Percentiles rank a stretch among this genome's conserved stretches.
Conservation (phyloP, 2,797 vertebrate genomes). For the Phaenicophaeus curvirostris region DNA sequence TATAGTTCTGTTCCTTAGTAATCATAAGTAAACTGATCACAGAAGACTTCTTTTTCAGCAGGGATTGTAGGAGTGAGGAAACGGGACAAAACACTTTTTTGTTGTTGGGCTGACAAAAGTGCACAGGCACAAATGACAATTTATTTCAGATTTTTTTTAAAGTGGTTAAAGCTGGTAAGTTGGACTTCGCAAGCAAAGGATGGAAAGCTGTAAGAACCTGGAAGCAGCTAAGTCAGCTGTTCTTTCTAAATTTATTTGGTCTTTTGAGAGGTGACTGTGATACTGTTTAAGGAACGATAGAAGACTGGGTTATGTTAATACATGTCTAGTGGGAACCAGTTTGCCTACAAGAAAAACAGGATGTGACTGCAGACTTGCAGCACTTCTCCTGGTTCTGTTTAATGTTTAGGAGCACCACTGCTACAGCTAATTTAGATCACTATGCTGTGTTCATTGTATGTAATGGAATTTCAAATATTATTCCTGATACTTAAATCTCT, state of each 20-base stretch:
- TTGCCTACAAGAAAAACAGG: background rate
- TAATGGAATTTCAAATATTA: background rate
- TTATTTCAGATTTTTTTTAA: background rate
- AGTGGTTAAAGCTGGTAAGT: background rate
- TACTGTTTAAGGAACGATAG: background rate
- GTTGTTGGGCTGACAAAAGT: background rate
- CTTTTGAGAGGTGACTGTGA: background rate
- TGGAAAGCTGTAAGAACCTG: background rate
- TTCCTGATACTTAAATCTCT: background rate
- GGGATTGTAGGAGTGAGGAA: background rate
- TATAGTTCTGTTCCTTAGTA: background rate
- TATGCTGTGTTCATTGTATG: background rate
- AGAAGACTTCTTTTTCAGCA: background rate
- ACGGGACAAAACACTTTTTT: background rate
- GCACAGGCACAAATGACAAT: background rate
- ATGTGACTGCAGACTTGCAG: background rate
- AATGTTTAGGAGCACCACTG: background rate
- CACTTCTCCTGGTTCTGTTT: background rate
- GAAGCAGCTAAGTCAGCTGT: background rate
- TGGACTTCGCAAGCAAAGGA: rapidly evolving
- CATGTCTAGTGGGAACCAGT: background rate
- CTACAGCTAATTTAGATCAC: background rate
- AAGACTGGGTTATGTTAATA: background rate
- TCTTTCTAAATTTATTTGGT: background rate
- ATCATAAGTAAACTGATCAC: background rate